Percentiles rank a stretch among this genome's conserved stretches.
phyloP scores from a whole-genome alignment of 1,140 invertebrate species.

The Holcopasites calliopsidis region DNA sequence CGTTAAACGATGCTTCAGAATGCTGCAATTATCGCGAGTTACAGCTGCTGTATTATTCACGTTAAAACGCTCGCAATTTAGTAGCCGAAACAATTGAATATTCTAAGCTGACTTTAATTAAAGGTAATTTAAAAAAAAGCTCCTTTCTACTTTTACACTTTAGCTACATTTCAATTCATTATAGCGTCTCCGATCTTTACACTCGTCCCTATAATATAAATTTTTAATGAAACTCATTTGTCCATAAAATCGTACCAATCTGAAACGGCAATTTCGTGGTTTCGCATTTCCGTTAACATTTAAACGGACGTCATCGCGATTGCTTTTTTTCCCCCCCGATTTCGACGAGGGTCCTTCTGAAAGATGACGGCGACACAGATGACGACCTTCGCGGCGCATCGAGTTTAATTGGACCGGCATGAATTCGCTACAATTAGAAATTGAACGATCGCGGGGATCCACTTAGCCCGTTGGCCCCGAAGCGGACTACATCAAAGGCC shows the following conservation, averaged over 20 bases:
- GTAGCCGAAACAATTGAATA: neutral
- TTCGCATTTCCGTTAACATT: neutral
- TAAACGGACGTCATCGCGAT: neutral
- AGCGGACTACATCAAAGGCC: neutral
- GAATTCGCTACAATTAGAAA: conserved; percentile 13
- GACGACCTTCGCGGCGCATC: neutral
- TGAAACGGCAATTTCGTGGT: neutral
- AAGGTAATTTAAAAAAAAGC: too few relatives aligned
- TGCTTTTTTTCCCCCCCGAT: too few relatives aligned
- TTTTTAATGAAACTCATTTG: too few relatives aligned
- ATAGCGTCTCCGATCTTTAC: too few relatives aligned
- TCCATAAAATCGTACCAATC: too few relatives aligned
- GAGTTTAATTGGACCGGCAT: neutral
- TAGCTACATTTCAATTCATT: too few relatives aligned
- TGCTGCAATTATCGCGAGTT: conserved; percentile 14
- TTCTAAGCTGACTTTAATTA: neutral
- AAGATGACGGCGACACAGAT: conserved; percentile 1
- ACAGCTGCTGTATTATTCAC: neutral
- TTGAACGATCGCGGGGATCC: neutral
- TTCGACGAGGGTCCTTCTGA: neutral
- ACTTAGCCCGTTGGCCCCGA: conserved; percentile 5
- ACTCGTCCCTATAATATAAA: too few relatives aligned
- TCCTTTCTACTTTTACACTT: too few relatives aligned
- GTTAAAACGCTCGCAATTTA: neutral
- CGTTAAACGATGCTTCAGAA: conserved; percentile 1